Percentiles rank a stretch among this genome's conserved stretches.
These are phyloP conservation scores for Pseudoips prasinana DNA, from an alignment of 2,888 invertebrate species.

Conservation along the genomic window DNA sequence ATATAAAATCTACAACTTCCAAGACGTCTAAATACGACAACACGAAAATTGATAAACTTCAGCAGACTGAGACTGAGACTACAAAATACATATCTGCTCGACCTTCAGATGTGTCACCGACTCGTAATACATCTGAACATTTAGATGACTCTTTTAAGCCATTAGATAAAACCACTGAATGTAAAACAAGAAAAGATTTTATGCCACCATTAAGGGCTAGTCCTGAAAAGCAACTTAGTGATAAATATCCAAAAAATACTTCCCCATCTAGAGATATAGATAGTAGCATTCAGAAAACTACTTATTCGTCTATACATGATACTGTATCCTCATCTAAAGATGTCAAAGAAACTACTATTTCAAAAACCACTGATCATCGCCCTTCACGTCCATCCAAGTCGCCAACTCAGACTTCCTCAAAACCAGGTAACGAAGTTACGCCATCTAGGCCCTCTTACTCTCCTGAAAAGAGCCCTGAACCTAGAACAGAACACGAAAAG, in stretches of 20 bases:
- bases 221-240: conserved; percentile 5
- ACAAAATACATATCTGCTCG: conserved; percentile 7
- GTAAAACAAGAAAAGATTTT: conserved; percentile 1
- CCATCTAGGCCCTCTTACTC: conserved; percentile 1
- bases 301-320: conserved; percentile 17
- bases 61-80: conserved; percentile 3
- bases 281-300: too few species aligned
- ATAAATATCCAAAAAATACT: conserved; percentile 8
- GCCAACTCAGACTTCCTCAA: conserved; percentile 5
- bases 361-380: conserved; percentile 5
- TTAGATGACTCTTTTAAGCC: conserved; percentile 3
- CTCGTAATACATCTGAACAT: conserved; percentile 11
- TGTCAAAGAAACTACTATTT: conserved; percentile 5
- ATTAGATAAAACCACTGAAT: conserved; percentile 5
- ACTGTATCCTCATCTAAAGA: conserved; percentile 6
- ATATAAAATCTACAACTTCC: conserved; percentile 19
- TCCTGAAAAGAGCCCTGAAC: conserved; percentile 6
- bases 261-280: conserved; percentile 14
- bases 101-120: conserved; percentile 9
- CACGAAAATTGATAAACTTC: conserved; percentile 13
- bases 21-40: conserved; percentile 16
- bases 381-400: conserved; percentile 2
- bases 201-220: conserved; percentile 6
- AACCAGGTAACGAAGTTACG: conserved; percentile 10
- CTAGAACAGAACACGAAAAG: conserved; percentile 10